phyloP scores from a whole-genome alignment of 2,888 invertebrate species.

The Eretmocerus hayati region DNA sequence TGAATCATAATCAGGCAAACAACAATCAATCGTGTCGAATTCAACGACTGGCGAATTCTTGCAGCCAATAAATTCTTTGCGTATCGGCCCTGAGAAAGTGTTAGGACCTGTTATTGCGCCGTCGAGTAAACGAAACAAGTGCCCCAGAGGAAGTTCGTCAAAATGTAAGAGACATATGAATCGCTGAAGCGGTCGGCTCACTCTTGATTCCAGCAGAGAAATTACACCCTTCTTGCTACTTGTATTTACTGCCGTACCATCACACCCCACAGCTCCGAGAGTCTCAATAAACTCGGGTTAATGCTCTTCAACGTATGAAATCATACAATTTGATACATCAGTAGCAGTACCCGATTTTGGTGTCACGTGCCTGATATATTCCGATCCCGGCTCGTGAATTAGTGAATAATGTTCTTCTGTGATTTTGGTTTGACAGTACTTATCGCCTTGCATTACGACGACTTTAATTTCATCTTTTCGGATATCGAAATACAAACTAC shows the following conservation, averaged over 20 bases:
- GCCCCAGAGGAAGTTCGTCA: too few species aligned
- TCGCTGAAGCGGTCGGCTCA: slow-evolving; percentile 9
- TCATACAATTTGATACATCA: too few species aligned
- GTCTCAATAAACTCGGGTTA: slow-evolving; percentile 1
- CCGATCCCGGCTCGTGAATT: slow-evolving; percentile 1
- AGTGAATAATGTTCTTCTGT: slow-evolving; percentile 2
- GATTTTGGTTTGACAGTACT: not conserved
- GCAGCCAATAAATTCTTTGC: too few species aligned
- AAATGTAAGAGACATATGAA: too few species aligned
- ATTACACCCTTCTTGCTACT: slow-evolving; percentile 10
- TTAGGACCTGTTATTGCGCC: slow-evolving; percentile 7
- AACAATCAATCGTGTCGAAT: not conserved
- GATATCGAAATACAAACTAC: slow-evolving; percentile 13
- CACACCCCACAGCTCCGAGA: too few species aligned
- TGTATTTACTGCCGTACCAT: slow-evolving; percentile 13
- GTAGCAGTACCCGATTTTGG: not conserved
- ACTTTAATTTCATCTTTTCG: slow-evolving; percentile 4
- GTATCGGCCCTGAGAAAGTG: too few species aligned
- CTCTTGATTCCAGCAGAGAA: slow-evolving; percentile 4
- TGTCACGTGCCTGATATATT: slow-evolving; percentile 3
- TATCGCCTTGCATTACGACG: not conserved
- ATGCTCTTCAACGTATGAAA: too few species aligned
- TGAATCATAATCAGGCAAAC: not conserved
- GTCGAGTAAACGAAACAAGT: slow-evolving; percentile 9
- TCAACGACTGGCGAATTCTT: slow-evolving; percentile 3